phyloP scores from a whole-genome alignment of 1,140 invertebrate genomes.

The Hylaeus anthracinus region DNA sequence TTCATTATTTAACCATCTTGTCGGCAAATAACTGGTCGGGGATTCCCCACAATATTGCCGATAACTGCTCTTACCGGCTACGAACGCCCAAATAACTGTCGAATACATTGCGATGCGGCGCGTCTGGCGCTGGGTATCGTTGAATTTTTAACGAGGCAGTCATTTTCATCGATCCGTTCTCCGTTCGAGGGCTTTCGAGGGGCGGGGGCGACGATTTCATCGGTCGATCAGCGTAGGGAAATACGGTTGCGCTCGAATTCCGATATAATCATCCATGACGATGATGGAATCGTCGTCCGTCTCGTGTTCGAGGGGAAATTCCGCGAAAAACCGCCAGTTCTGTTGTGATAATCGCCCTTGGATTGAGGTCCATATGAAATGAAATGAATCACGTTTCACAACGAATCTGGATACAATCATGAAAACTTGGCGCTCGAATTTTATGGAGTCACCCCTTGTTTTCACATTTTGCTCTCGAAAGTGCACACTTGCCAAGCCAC shows the following conservation, averaged over 20 bases:
- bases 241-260: constrained; percentile 39
- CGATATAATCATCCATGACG: constrained; percentile 48
- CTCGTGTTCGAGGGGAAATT: constrained; percentile 20
- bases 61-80: constrained; percentile 43
- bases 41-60: constrained; percentile 39
- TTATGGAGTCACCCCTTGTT: no score
- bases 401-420: background rate
- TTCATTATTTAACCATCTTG: constrained; percentile 50
- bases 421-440: background rate
- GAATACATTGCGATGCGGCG: constrained; percentile 21
- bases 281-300: constrained; percentile 22
- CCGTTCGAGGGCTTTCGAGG: background rate
- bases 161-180: constrained; percentile 37
- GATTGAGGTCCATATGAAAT: background rate
- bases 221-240: constrained; percentile 35
- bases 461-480: no score
- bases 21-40: constrained; percentile 38
- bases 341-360: background rate
- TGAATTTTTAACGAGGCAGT: constrained; percentile 51
- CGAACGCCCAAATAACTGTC: constrained; percentile 42
- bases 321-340: constrained; percentile 17
- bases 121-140: constrained; percentile 34
- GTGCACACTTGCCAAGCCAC: no score
- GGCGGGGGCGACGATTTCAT: constrained; percentile 6
- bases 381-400: constrained; percentile 23